These are phyloP conservation scores for Chesias legatella DNA, from an alignment of 2,888 invertebrate species.

Conservation along the genomic window DNA sequence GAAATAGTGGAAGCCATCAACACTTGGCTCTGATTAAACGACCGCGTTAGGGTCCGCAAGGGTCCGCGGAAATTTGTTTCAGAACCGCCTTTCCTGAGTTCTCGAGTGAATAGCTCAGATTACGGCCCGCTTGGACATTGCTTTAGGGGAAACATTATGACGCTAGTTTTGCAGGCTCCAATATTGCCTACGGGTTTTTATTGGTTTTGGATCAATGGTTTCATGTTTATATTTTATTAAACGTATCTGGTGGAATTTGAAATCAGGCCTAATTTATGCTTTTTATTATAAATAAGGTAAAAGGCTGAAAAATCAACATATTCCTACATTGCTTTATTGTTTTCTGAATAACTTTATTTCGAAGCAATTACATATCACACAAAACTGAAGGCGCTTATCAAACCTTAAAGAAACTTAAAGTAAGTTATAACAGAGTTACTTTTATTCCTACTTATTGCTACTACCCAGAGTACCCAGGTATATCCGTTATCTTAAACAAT, in stretches of 20 bases:
- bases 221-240: neutral
- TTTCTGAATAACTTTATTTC: too few relatives aligned
- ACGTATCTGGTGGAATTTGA: neutral
- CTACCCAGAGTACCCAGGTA: too few relatives aligned
- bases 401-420: too few relatives aligned
- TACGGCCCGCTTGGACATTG: conserved; percentile 19
- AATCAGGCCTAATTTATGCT: too few relatives aligned
- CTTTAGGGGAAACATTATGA: conserved; percentile 12
- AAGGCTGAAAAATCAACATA: too few relatives aligned
- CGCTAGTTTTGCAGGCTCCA: conserved; percentile 11
- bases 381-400: too few relatives aligned
- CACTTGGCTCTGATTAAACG: conserved; percentile 32
- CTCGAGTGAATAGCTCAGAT: conserved; percentile 29
- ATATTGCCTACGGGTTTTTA: conserved; percentile 9
- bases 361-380: too few relatives aligned
- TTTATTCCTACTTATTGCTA: too few relatives aligned
- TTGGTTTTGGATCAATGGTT: conserved; percentile 16
- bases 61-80: conserved; percentile 33
- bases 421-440: too few relatives aligned
- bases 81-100: conserved; percentile 32
- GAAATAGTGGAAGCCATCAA: conserved; percentile 15
- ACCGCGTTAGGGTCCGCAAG: conserved; percentile 21
- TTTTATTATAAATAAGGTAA: too few relatives aligned
- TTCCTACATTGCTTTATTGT: too few relatives aligned
- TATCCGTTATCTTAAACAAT: too few relatives aligned